A percentile compares a stretch with the other conserved stretches of the same genome.
phyloP scores from a whole-genome alignment of 2,888 invertebrate species.

The Parnassius smintheus region DNA sequence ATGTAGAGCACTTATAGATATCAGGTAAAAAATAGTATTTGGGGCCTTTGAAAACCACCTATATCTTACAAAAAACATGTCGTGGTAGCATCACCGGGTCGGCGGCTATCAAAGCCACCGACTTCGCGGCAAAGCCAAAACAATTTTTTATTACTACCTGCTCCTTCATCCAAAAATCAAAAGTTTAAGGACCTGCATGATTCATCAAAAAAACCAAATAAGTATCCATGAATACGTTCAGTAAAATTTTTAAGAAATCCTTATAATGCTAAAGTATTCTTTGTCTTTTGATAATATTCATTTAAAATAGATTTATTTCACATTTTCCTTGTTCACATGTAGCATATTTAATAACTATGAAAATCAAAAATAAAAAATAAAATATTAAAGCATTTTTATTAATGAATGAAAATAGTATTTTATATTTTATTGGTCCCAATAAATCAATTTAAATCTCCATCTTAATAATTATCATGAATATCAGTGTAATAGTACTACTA shows the following conservation, averaged over 20 bases:
- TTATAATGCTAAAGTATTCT: background rate
- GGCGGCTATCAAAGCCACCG: slow-evolving; percentile 64
- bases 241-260: background rate
- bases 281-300: no score
- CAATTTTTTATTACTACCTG: slow-evolving; percentile 65
- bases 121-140: slow-evolving; percentile 56
- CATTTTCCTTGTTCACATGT: no score
- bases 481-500: no score
- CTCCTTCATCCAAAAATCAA: slow-evolving; percentile 66
- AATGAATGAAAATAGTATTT: no score
- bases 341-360: no score
- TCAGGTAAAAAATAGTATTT: slow-evolving; percentile 36
- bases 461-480: no score
- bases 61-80: slow-evolving; percentile 66
- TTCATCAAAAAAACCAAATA: slow-evolving; percentile 60
- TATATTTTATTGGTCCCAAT: no score
- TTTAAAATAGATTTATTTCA: no score
- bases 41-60: slow-evolving; percentile 57
- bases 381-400: no score
- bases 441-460: no score
- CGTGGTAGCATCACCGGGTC: slow-evolving; percentile 61
- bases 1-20: slow-evolving; percentile 50
- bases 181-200: slow-evolving; percentile 60
- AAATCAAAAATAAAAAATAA: no score
- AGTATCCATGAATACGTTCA: background rate